These are phyloP conservation scores for Thyatira batis DNA, from an alignment of 2,888 invertebrate species.

Conservation along the genomic window DNA sequence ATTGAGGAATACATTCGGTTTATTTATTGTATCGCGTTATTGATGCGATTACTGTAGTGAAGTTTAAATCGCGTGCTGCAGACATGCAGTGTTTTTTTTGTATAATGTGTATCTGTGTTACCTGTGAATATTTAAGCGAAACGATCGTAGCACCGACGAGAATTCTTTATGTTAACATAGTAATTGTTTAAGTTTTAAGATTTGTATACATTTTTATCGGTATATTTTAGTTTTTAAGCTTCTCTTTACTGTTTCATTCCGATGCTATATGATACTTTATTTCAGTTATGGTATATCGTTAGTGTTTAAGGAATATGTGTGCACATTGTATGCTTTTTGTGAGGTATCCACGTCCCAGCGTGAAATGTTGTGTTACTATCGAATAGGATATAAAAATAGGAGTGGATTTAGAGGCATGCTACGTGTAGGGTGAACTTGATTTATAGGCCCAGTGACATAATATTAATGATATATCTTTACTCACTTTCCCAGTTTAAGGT, in stretches of 20 bases:
- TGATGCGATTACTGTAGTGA: neutral
- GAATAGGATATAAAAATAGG: too few relatives aligned
- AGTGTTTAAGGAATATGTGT: constrained; percentile 8
- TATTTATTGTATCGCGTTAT: neutral
- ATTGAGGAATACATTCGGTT: constrained; percentile 39
- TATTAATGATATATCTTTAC: neutral
- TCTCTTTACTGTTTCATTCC: constrained; percentile 71
- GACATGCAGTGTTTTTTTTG: too few relatives aligned
- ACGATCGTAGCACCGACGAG: constrained; percentile 37
- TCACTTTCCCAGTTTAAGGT: neutral
- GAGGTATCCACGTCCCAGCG: too few relatives aligned
- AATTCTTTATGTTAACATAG: constrained; percentile 48
- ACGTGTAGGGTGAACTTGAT: too few relatives aligned
- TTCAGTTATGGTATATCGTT: neutral
- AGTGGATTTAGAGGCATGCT: too few relatives aligned
- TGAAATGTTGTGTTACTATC: too few relatives aligned
- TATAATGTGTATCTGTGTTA: too few relatives aligned
- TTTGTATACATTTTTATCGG: constrained; percentile 25
- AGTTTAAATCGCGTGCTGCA: too few relatives aligned
- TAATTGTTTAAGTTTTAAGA: constrained; percentile 38
- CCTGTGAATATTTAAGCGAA: constrained; percentile 17
- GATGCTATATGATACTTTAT: too few relatives aligned
- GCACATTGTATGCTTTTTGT: constrained; percentile 13
- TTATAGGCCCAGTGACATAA: too few relatives aligned
- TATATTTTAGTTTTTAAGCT: constrained; percentile 48